A percentile compares a stretch with the other conserved stretches of the same genome.
phyloP scores from a whole-genome alignment of 2,797 vertebrate species.

The Euthynnus affinis region DNA sequence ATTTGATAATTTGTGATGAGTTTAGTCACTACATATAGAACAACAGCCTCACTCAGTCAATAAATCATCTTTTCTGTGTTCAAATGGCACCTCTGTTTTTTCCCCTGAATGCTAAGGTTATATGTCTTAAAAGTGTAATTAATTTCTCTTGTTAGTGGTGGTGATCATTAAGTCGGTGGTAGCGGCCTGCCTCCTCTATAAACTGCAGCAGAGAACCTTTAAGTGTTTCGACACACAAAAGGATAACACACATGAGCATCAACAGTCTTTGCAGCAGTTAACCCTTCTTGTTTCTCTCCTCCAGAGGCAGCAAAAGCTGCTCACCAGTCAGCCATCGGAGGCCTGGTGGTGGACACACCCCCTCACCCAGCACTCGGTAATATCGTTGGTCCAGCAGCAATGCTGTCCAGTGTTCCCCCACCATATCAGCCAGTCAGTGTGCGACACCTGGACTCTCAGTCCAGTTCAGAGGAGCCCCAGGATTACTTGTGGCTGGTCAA shows the following conservation, averaged over 20 bases:
- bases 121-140: background rate
- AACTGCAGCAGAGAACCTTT: background rate
- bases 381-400: conserved; percentile 82
- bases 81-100: background rate
- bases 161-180: background rate
- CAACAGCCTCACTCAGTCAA: background rate
- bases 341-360: conserved; percentile 88
- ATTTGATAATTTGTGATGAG: conserved; percentile 1
- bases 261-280: conserved; percentile 4
- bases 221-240: background rate
- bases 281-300: conserved; percentile 23
- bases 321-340: conserved; percentile 84
- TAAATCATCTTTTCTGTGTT: background rate
- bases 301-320: conserved; percentile 93
- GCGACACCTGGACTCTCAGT: conserved; percentile 91
- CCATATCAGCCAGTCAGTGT: conserved; percentile 95
- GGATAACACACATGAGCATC: background rate
- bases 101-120: background rate
- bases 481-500: conserved; percentile 98
- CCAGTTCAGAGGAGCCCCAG: conserved; percentile 95
- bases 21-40: background rate
- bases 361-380: conserved; percentile 83
- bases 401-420: conserved; percentile 87
- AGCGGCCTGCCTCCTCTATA: background rate
- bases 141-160: background rate